Base-by-base conservation (phyloP, 2,113 vertebrate species). In the Hucho hucho region DNA sequence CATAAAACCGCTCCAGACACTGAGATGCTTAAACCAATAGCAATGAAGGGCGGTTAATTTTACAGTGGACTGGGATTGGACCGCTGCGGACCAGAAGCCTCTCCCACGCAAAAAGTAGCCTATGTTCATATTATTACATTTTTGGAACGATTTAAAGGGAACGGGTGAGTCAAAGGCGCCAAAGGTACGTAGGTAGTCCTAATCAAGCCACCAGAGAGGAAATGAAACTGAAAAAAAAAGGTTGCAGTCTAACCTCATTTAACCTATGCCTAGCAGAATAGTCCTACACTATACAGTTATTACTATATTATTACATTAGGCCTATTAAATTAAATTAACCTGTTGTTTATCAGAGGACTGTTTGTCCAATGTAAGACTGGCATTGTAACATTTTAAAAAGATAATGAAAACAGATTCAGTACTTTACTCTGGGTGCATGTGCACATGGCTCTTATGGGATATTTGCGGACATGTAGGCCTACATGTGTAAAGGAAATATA, bases 81-180 rank as follows among this genome's bases (percentile, higher is more conserved):
- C 43, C 13, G 73, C 68, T 0, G 49, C 43, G 0, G 59, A 81
- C 71, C 88, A 88, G 90, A 88, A 87, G 90, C 79, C 75, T 74
- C 90, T 93, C 90, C 90, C 91, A 90, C 92, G 85, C 86, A 20
- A 18, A 20, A 26, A 43, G 20, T 6, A 32, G 65, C 29, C 29
- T 43, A 88, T 91, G 92, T 92, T 92, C 82, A 79, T 90, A 77
- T 85, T 85, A 84, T 37, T 43, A 43, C 37, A 73, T 83, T 84
- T 81, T 81, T 76, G 69, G 67, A 73, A 82, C 53, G 69, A 68
- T 92, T 94, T 94, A 94, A 94, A 94, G 92, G 93, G 90, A 91
- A 43, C 9, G 89, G 22, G 75, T 75, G 78, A 66, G 37, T 43
- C 7, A 47, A 77, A 86, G 87, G 88, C 88, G 87, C 88, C 87